Base-by-base conservation (phyloP, 2,113 vertebrate genomes). In the Poeciliopsis prolifica region DNA sequence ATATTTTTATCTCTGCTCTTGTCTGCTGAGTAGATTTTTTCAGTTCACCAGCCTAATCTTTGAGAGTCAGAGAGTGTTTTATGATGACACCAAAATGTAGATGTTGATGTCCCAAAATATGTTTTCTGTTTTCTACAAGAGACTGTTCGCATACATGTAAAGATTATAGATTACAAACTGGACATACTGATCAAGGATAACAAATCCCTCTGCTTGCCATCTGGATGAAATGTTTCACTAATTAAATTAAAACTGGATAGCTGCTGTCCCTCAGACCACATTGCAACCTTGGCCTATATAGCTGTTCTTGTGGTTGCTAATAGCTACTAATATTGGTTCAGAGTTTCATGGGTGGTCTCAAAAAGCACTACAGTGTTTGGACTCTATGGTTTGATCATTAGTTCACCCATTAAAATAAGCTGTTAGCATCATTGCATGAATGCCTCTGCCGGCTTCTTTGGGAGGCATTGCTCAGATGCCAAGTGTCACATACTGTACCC, bases 401-500 rank as follows among this genome's bases (percentile, higher is more conserved):
- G 31, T 82, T 70, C 75, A 75, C 68, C 68, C 87, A 81, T 66
- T 75, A 67, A 77, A 87, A 81, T 77, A 33, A 86, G 86, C 84
- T 87, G 84, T 92, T 87, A 33, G 81, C 86, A 83, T 89, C 78
- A 64, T 75, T 85, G 77, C 79, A 78, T 88, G 86, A 48, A 84
- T 79, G 82, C 85, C 5, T 88, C 76, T 66, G 78, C 70, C 84
- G 28, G 33, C 84, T 70, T 77, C 81, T 88, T 75, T 84, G 83
- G 65, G 79, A 83, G 72, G 85, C 87, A 76, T 85, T 85, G 75
- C 81, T 81, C 65, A 66, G 60, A 87, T 82, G 87, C 84, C 88
- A 87, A 84, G 70, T 85, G 87, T 86, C 81, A 90, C 87, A 91
- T 75, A 82, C 87, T 90, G 85, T 85, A 89, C 82, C 79, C 73